These are phyloP conservation scores for Callocephalon fimbriatum DNA, from an alignment of 2,113 vertebrate genomes.

Conservation along the genomic window DNA sequence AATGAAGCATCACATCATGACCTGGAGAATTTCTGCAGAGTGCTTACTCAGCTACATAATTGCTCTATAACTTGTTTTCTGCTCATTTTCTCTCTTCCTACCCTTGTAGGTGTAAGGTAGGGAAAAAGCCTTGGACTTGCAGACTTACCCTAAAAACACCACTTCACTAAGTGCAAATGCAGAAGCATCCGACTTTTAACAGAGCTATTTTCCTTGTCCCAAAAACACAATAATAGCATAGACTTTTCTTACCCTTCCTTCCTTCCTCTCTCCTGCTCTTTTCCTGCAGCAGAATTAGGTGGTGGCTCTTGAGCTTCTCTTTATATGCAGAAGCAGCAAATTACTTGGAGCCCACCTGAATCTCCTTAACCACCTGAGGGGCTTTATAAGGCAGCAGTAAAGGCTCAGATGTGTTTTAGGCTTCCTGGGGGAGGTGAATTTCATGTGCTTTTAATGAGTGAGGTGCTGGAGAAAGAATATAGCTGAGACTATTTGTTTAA, in stretches of 20 bases:
- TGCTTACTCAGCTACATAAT: accelerated
- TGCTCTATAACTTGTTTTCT: not conserved
- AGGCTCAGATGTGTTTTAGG: accelerated
- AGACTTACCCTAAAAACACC: not conserved
- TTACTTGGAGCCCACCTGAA: not conserved
- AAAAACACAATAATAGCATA: accelerated
- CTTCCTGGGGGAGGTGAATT: not conserved
- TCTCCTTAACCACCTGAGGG: not conserved
- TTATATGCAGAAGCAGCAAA: not conserved
- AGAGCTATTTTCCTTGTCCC: accelerated
- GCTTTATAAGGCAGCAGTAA: not conserved
- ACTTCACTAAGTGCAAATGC: not conserved
- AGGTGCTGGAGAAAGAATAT: accelerated
- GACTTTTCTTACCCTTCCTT: not conserved
- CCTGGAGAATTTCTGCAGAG: not conserved
- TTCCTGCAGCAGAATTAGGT: accelerated
- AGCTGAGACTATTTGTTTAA: accelerated
- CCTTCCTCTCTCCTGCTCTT: not conserved
- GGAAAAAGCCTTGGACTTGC: accelerated
- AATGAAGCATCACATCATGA: not conserved
- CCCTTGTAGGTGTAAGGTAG: accelerated
- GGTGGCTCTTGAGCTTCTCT: not conserved
- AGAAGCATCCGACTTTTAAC: not conserved
- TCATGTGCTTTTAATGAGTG: accelerated
- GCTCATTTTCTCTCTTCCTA: not conserved